These are phyloP conservation scores for Falco punctatus DNA, from an alignment of 2,113 vertebrate species.

Conservation along the genomic window DNA sequence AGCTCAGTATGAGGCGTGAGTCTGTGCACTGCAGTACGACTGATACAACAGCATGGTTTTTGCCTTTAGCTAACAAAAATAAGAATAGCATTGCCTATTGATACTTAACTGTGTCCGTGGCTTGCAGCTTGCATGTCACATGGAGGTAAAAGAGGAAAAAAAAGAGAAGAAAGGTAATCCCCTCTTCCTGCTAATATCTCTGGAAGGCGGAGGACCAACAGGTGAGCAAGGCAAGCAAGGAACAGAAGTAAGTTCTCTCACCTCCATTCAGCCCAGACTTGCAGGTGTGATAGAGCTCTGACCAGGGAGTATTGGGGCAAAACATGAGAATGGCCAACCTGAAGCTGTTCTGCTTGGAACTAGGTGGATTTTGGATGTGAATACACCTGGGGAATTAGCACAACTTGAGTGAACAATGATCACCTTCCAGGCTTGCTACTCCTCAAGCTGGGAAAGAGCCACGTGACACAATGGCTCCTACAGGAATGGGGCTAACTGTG, in stretches of 20 bases:
- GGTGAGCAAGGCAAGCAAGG: not conserved
- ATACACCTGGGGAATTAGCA: not conserved
- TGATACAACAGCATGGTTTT: not conserved
- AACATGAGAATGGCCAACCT: not conserved
- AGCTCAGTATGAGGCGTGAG: fast-evolving
- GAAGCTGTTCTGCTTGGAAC: not conserved
- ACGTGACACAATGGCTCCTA: not conserved
- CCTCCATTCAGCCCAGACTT: not conserved
- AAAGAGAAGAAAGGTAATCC: not conserved
- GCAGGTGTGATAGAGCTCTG: not conserved
- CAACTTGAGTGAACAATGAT: not conserved
- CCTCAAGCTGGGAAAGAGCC: not conserved
- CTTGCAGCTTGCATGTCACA: not conserved
- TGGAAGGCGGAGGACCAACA: not conserved
- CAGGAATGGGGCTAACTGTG: not conserved
- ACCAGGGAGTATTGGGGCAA: not conserved
- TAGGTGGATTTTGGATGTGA: not conserved
- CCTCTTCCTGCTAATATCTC: not conserved
- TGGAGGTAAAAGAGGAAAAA: not conserved
- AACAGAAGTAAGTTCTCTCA: not conserved
- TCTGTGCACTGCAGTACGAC: not conserved
- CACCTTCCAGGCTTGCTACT: not conserved
- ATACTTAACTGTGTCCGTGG: not conserved
- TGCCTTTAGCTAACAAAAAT: not conserved
- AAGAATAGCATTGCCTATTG: not conserved